Conservation (phyloP, 2,113 vertebrate species). For the Marcusenius ussheri region DNA sequence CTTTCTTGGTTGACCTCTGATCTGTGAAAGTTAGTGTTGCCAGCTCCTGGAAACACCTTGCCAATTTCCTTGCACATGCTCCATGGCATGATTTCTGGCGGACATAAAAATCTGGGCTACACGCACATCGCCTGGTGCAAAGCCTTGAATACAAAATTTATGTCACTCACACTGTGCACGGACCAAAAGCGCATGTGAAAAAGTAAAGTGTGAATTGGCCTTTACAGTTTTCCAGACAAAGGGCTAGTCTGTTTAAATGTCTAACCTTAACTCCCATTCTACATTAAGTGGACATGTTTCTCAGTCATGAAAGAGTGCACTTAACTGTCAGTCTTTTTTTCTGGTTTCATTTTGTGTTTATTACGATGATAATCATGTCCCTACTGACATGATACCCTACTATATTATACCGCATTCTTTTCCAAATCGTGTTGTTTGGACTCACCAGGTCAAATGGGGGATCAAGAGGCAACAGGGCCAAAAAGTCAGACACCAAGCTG, state of each 20-base stretch:
- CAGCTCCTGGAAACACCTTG: not conserved
- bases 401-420: not conserved
- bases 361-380: not conserved
- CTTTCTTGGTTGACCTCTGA: not conserved
- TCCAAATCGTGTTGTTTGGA: not conserved
- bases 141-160: not conserved
- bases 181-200: not conserved
- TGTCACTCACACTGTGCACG: not conserved
- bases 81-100: not conserved
- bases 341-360: not conserved
- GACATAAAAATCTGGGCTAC: not conserved
- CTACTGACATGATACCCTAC: not conserved
- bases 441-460: conserved; percentile 64
- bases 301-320: not conserved
- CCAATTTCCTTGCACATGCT: not conserved
- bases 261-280: not conserved
- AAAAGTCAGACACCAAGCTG: conserved; percentile 71
- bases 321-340: not conserved
- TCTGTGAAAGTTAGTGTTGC: not conserved
- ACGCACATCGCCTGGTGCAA: not conserved
- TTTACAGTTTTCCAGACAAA: not conserved
- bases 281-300: not conserved
- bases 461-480: conserved; percentile 67
- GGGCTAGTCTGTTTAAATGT: not conserved
- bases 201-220: not conserved